Conservation (phyloP, 1,140 invertebrate species). For the Lepidotrigona ventralis region DNA sequence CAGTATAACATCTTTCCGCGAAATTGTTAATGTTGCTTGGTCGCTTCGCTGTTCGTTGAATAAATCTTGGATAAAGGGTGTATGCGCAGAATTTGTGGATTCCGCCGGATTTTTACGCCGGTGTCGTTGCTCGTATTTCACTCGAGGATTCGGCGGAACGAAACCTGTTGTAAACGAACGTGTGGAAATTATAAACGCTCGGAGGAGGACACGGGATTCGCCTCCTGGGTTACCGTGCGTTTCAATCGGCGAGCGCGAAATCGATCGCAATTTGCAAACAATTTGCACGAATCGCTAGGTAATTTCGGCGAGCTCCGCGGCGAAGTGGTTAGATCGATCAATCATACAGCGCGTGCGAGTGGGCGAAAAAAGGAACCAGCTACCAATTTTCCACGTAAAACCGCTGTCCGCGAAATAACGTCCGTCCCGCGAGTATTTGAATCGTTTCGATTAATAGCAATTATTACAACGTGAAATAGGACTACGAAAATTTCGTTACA, state of each 20-base stretch:
- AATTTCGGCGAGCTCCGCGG: conserved; percentile 51
- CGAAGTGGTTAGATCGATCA: conserved; percentile 48
- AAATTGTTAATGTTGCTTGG: no score
- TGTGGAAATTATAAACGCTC: not conserved
- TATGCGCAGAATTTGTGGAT: no score
- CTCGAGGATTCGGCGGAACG: not conserved
- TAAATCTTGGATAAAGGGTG: no score
- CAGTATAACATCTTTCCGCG: no score
- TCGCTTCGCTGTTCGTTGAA: no score
- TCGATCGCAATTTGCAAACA: conserved; percentile 64
- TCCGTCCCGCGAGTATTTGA: not conserved
- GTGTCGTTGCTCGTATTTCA: not conserved
- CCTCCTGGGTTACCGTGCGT: conserved; percentile 7
- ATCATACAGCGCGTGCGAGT: conserved; percentile 28
- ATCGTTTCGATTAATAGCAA: conserved; percentile 20
- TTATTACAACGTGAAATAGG: not conserved
- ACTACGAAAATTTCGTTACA: no score
- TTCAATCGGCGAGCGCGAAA: conserved; percentile 46
- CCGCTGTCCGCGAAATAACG: not conserved
- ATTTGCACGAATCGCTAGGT: conserved; percentile 63
- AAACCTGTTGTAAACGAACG: no score
- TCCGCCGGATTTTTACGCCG: no score
- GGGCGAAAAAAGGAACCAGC: not conserved
- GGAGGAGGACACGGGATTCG: not conserved
- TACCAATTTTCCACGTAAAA: conserved; percentile 30